Evolutionary conservation across 2,888 invertebrate genomes (phyloP).

Genomic region (Uropetala carovei): DNA sequence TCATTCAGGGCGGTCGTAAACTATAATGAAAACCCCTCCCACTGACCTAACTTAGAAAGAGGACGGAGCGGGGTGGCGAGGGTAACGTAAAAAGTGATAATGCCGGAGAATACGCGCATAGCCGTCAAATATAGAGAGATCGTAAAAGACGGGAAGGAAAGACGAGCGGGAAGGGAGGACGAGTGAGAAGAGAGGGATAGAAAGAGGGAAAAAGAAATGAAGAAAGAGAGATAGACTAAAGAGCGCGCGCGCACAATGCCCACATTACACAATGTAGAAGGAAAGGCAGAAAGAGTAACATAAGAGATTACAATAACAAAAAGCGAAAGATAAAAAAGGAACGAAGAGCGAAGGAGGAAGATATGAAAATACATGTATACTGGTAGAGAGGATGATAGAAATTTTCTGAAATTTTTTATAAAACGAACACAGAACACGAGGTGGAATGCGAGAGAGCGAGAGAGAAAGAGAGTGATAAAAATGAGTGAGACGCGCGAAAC

Average conservation of each 20-base stretch:
- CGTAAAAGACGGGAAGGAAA: too few species aligned
- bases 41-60: neutral
- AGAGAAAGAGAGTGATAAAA: too few species aligned
- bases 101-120: neutral
- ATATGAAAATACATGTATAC: too few species aligned
- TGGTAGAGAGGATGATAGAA: too few species aligned
- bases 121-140: constrained; percentile 21
- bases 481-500: neutral
- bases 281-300: too few species aligned
- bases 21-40: constrained; percentile 2
- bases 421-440: neutral
- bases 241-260: too few species aligned
- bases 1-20: constrained; percentile 6
- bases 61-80: neutral
- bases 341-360: neutral
- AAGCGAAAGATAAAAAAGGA: neutral
- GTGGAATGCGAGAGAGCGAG: neutral
- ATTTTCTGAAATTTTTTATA: too few species aligned
- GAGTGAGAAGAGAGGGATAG: neutral
- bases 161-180: neutral
- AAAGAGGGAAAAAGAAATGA: neutral
- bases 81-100: constrained; percentile 13
- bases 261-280: too few species aligned
- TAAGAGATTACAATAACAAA: too few species aligned
- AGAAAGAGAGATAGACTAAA: neutral